Conservation (phyloP, 2,888 invertebrate species). For the Therioaphis trifolii region DNA sequence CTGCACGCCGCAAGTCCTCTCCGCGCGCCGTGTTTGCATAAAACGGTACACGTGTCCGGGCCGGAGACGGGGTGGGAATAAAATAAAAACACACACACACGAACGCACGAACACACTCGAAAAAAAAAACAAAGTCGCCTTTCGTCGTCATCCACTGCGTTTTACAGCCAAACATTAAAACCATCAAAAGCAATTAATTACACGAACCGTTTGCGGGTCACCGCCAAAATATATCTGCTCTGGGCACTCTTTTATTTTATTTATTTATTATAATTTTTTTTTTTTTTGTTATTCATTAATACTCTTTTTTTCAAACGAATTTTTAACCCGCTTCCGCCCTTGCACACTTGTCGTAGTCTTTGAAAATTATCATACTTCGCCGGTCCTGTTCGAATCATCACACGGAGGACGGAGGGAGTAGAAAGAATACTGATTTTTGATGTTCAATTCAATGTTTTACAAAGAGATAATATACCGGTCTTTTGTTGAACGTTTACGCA, state of each 20-base stretch:
- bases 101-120: not conserved
- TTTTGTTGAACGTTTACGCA: too few species aligned
- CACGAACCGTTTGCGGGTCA: slow-evolving; percentile 35
- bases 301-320: slow-evolving; percentile 19
- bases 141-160: slow-evolving; percentile 53
- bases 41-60: slow-evolving; percentile 60
- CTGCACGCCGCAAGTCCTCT: slow-evolving; percentile 20
- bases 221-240: slow-evolving; percentile 49
- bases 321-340: slow-evolving; percentile 33
- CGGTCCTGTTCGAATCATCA: not conserved
- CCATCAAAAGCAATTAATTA: slow-evolving; percentile 60
- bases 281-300: not conserved
- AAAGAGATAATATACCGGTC: too few species aligned
- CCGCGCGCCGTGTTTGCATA: slow-evolving; percentile 50
- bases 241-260: slow-evolving; percentile 32
- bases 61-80: slow-evolving; percentile 6
- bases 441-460: too few species aligned
- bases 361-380: too few species aligned
- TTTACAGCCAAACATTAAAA: slow-evolving; percentile 61
- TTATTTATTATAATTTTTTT: not conserved
- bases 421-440: too few species aligned
- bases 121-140: slow-evolving; percentile 49
- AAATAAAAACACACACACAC: too few species aligned
- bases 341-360: too few species aligned
- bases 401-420: not conserved